phyloP scores from a whole-genome alignment of 2,797 vertebrate species.

The Enteromius trimaculatus region DNA sequence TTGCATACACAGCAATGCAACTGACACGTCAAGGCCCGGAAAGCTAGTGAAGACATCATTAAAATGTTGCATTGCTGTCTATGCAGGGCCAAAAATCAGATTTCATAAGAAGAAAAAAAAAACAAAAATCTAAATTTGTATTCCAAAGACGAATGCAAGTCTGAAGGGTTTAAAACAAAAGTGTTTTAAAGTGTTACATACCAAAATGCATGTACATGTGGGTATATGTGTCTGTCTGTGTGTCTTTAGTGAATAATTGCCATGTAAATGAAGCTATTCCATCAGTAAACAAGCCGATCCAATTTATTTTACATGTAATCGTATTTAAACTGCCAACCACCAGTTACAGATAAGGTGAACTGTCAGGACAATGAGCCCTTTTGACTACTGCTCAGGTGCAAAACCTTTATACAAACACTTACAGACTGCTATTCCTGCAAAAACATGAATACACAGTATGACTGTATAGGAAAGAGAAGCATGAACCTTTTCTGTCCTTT shows the following conservation, averaged over 20 bases:
- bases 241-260: neutral
- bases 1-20: neutral
- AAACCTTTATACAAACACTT: neutral
- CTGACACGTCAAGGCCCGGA: neutral
- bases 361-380: conserved; percentile 6
- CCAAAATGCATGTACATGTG: conserved; percentile 14
- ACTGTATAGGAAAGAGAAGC: neutral
- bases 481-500: neutral
- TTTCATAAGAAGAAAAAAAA: no score
- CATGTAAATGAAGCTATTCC: conserved; percentile 22
- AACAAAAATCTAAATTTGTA: no score
- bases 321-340: conserved; percentile 23
- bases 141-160: no score
- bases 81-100: no score
- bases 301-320: conserved; percentile 17
- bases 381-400: neutral
- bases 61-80: no score
- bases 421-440: neutral
- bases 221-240: neutral
- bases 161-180: no score
- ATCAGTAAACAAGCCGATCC: conserved; percentile 15
- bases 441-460: neutral
- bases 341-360: conserved; percentile 8
- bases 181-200: no score
- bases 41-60: no score